A percentile compares a stretch with the other conserved stretches of the same genome.
phyloP scores from a whole-genome alignment of 2,888 invertebrate species.

The Parochlus steinenii region DNA sequence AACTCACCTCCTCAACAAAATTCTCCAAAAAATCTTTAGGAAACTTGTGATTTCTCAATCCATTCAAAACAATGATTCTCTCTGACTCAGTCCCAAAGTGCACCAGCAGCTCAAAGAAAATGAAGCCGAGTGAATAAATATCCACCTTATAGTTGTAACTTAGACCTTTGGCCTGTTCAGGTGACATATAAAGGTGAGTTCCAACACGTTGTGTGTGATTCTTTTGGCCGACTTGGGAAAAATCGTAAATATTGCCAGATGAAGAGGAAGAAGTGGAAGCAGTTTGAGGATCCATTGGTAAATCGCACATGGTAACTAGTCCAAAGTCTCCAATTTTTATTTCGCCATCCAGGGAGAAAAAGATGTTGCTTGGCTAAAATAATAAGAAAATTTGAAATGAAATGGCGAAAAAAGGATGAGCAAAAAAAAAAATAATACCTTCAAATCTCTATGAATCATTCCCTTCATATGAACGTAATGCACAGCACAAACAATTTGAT shows the following conservation, averaged over 20 bases:
- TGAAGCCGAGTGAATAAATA: conserved; percentile 85
- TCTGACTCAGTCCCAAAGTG: conserved; percentile 89
- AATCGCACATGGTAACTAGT: conserved; percentile 73
- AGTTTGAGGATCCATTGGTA: conserved; percentile 22
- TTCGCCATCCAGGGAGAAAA: conserved; percentile 77
- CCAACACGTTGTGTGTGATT: conserved; percentile 53
- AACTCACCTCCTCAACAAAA: conserved; percentile 51
- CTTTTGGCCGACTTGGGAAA: conserved; percentile 12
- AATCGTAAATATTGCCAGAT: background rate
- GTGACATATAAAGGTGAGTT: conserved; percentile 95
- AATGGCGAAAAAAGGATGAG: conserved; percentile 4
- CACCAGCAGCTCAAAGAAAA: conserved; percentile 80
- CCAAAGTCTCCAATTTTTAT: conserved; percentile 98
- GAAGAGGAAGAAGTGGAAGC: conserved; percentile 9
- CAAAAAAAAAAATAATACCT: conserved; percentile 35
- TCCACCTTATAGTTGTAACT: conserved; percentile 84
- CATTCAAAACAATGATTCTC: conserved; percentile 48
- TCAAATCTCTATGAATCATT: conserved; percentile 90
- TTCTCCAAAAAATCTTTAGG: conserved; percentile 47
- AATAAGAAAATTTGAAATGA: background rate
- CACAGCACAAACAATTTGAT: conserved; percentile 86
- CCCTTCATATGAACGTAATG: conserved; percentile 88
- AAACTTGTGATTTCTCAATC: conserved; percentile 47
- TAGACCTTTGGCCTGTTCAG: conserved; percentile 67
- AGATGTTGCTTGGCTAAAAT: conserved; percentile 69